These are phyloP conservation scores for Oreochromis aureus DNA, from an alignment of 2,113 vertebrate species.

Conservation along the genomic window DNA sequence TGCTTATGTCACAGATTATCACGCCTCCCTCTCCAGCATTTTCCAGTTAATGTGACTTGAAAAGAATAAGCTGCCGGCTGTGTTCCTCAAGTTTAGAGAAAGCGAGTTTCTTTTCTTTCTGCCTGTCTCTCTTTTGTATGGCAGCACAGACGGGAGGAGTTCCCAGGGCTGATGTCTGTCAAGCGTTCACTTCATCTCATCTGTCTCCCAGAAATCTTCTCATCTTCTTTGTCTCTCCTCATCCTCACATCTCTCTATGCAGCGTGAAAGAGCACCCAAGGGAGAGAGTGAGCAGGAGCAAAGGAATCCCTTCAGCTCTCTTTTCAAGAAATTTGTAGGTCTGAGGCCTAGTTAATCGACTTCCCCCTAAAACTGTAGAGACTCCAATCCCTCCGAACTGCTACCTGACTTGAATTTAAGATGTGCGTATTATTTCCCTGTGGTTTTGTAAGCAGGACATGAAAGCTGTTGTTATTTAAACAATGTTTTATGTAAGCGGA, in stretches of 20 bases:
- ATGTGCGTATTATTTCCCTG: not conserved
- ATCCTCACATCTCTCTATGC: slow-evolving; percentile 1
- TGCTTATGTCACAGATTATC: not conserved
- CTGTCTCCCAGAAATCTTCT: slow-evolving; percentile 18
- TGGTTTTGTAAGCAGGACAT: not conserved
- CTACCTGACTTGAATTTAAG: slow-evolving; percentile 7
- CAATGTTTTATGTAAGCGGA: not conserved
- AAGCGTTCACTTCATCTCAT: slow-evolving; percentile 12
- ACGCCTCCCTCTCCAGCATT: not conserved
- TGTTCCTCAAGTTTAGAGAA: slow-evolving; percentile 13
- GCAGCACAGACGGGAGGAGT: not conserved
- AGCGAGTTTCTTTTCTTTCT: not conserved
- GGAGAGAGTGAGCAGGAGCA: not conserved
- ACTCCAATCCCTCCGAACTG: not conserved
- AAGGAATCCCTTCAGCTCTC: not conserved
- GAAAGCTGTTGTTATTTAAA: not conserved
- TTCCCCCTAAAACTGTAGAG: not conserved
- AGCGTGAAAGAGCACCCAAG: not conserved
- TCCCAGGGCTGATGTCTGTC: slow-evolving; percentile 40
- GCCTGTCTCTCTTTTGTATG: not conserved
- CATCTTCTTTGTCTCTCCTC: slow-evolving; percentile 18
- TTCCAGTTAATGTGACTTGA: not conserved
- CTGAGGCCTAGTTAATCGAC: slow-evolving; percentile 11
- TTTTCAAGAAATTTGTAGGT: slow-evolving; percentile 2
- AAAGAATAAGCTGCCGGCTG: not conserved